Evolutionary conservation across 1,140 invertebrate genomes (phyloP).

Genomic region (Drosophila repletoides): DNA sequence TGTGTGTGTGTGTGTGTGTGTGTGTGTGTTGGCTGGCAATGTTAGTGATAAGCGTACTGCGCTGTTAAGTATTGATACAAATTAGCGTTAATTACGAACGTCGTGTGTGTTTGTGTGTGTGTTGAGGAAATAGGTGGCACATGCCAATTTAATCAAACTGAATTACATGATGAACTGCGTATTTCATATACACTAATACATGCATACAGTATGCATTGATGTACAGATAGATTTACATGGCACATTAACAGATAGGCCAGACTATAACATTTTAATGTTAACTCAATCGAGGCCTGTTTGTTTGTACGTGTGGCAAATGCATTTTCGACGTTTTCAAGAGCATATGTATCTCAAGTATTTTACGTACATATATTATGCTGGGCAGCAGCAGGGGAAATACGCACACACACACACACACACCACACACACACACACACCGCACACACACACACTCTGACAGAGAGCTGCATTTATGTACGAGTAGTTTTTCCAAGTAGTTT

Average conservation of each 20-base stretch:
- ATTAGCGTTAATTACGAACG: constrained; percentile 20
- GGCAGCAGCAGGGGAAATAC: constrained; percentile 31
- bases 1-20: neutral
- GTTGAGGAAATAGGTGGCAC: neutral
- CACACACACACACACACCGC: too few relatives aligned
- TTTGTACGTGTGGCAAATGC: constrained; percentile 28
- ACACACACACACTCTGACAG: neutral
- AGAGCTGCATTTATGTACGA: constrained; percentile 23
- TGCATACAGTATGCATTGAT: neutral
- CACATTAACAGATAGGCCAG: constrained; percentile 9
- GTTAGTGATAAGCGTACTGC: constrained; percentile 23
- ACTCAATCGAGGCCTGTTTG: constrained; percentile 15
- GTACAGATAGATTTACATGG: neutral
- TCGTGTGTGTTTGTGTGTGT: too few relatives aligned
- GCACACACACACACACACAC: neutral
- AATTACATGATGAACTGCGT: constrained; percentile 34
- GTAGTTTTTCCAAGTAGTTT: constrained; percentile 44
- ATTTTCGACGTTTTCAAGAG: constrained; percentile 50
- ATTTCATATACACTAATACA: constrained; percentile 8
- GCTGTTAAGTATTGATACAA: constrained; percentile 23
- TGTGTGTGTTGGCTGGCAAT: neutral
- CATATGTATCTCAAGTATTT: constrained; percentile 33
- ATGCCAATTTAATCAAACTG: constrained; percentile 6
- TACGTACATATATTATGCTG: constrained; percentile 30
- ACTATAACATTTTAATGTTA: constrained; percentile 34